phyloP scores from a whole-genome alignment of 1,140 invertebrate species.

The Vanessa atalanta region DNA sequence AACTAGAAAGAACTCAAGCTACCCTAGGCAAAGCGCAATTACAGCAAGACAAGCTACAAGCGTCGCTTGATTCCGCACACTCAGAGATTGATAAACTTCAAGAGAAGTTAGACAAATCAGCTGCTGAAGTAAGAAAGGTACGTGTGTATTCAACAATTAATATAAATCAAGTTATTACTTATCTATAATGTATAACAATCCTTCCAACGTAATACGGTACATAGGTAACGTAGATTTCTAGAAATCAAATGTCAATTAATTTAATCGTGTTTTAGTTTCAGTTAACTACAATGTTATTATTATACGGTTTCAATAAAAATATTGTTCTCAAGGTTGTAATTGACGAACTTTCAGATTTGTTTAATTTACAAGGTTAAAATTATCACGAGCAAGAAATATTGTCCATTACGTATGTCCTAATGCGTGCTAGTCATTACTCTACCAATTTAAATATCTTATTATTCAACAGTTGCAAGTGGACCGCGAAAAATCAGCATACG shows the following conservation, averaged over 20 bases:
- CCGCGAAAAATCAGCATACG: slow-evolving; percentile 93
- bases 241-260: too few species aligned
- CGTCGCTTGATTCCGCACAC: slow-evolving; percentile 92
- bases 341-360: too few species aligned
- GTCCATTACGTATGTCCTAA: neutral
- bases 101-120: slow-evolving; percentile 90
- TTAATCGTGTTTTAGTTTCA: too few species aligned
- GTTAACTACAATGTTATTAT: too few species aligned
- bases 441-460: neutral
- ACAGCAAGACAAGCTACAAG: slow-evolving; percentile 94
- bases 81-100: slow-evolving; percentile 94
- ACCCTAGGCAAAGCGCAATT: slow-evolving; percentile 94
- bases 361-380: too few species aligned
- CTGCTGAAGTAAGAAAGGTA: slow-evolving; percentile 90
- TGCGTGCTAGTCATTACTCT: neutral
- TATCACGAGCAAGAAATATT: neutral
- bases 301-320: too few species aligned
- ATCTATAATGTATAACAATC: too few species aligned
- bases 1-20: slow-evolving; percentile 93
- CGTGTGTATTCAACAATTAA: slow-evolving; percentile 82
- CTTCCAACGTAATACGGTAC: too few species aligned
- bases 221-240: too few species aligned
- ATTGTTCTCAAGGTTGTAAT: too few species aligned
- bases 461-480: slow-evolving; percentile 89
- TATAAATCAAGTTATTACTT: too few species aligned